phyloP scores from a whole-genome alignment of 1,140 invertebrate species.

The Hylaeus anthracinus region DNA sequence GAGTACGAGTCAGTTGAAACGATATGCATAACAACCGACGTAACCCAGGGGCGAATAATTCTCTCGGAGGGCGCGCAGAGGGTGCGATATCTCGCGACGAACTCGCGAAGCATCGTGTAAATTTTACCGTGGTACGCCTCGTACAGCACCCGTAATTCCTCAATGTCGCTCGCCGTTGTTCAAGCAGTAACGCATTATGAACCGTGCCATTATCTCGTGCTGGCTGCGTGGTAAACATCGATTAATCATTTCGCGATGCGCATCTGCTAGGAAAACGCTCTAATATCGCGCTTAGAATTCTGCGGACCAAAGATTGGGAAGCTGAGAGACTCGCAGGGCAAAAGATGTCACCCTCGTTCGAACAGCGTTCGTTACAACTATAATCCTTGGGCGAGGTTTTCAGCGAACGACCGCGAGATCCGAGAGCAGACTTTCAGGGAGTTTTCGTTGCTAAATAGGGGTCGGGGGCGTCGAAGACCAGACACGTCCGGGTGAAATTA shows the following conservation, averaged over 20 bases:
- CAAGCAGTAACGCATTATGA: slow-evolving; percentile 35
- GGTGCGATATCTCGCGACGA: not conserved
- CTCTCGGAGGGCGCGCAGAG: not conserved
- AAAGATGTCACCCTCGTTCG: no score
- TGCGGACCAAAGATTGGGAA: not conserved
- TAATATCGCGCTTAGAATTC: not conserved
- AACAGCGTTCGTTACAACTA: no score
- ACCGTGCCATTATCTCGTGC: slow-evolving; percentile 18
- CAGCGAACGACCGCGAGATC: no score
- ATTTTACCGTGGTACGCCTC: slow-evolving; percentile 12
- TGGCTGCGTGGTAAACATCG: not conserved
- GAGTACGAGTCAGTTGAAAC: no score
- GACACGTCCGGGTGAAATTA: slow-evolving; percentile 52
- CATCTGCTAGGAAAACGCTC: not conserved
- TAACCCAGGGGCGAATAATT: no score
- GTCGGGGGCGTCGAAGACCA: not conserved
- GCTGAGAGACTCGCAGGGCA: no score
- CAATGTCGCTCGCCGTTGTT: slow-evolving; percentile 39
- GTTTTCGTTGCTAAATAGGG: no score
- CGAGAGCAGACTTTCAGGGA: no score
- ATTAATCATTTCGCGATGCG: slow-evolving; percentile 33
- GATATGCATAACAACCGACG: no score
- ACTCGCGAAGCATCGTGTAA: not conserved
- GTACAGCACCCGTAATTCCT: slow-evolving; percentile 12
- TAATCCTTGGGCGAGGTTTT: no score